Evolutionary conservation across 2,113 vertebrate species (phyloP), one percentile per base, ranked within the genome.

Genomic region (Monopterus albus): DNA sequence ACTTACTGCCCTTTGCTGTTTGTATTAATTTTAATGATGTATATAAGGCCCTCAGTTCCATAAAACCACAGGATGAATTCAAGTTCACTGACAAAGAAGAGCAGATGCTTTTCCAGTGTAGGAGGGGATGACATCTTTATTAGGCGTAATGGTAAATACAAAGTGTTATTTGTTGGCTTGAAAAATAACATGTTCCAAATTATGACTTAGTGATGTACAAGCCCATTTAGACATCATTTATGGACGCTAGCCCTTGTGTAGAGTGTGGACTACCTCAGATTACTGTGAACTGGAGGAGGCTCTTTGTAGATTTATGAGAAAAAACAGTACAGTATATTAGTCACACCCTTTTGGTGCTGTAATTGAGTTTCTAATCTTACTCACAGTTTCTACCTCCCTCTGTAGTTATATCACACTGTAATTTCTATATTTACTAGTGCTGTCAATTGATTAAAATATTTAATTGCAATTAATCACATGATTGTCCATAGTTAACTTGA

Each of bases 281-380:
- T 55, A 18, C 66, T 47, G 21, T 35, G 52, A 47, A 59, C 46
- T 33, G 60, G 55, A 25, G 43, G 62, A 5, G 49, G 21, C 61
- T 45, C 66, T 56, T 50, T 64, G 59, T 75, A 74, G 66, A 71
- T 79, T 63, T 73, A 55, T 18, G 47, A 36, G 38, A 68, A 61
- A 28, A 72, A 84, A 66, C 47, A 39, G 10, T 3, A 66, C 47
- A 39, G 10, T 3, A 18, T 58, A 53, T 70, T 64, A 1, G 39
- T 69, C 81, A 62, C 78, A 75, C 82, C 78, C 64, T 52, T 65
- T 47, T 50, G 53, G 31, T 20, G 28, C 42, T 55, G 43, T 68
- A 66, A 66, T 62, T 55, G 53, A 38, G 20, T 67, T 53, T 61
- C 47, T 62, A 20, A 45, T 64, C 63, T n/a, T 33, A 18, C 45